Percentiles rank a stretch among this genome's conserved stretches.
phyloP scores from a whole-genome alignment of 2,113 vertebrate species.

The Hemicordylus capensis region DNA sequence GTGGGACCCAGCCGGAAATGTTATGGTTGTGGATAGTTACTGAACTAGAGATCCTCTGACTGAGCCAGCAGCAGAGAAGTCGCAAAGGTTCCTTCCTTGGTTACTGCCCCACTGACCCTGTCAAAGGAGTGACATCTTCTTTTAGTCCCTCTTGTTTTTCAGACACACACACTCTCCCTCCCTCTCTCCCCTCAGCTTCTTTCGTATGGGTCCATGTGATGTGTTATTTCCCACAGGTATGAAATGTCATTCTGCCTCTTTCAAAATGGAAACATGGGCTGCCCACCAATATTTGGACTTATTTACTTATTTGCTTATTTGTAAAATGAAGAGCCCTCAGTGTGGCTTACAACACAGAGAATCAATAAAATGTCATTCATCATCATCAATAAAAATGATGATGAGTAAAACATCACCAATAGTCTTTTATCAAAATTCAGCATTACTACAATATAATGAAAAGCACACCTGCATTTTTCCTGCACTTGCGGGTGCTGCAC shows the following conservation, averaged over 20 bases:
- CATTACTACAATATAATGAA: not conserved
- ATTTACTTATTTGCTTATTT: not conserved
- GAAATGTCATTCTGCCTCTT: slow-evolving; percentile 45
- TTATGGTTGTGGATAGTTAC: not conserved
- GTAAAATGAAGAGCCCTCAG: too few relatives aligned
- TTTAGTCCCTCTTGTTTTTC: not conserved
- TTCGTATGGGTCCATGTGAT: slow-evolving; percentile 4
- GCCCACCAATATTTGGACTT: not conserved
- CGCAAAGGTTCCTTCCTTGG: not conserved
- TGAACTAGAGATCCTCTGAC: not conserved
- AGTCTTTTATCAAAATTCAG: not conserved
- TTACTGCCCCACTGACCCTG: not conserved
- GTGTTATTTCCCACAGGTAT: not conserved
- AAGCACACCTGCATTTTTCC: not conserved
- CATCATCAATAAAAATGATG: not conserved
- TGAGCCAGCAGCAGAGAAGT: not conserved
- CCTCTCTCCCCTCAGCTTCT: slow-evolving; percentile 11
- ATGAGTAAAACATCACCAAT: too few relatives aligned
- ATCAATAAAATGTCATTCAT: not conserved
- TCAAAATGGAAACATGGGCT: slow-evolving; percentile 25
- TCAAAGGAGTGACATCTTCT: not conserved
- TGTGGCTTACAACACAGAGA: not conserved
- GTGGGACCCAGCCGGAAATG: rapidly evolving
- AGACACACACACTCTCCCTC: not conserved
- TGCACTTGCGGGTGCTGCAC: too few relatives aligned